Evolutionary conservation across 2,113 vertebrate species (phyloP), one percentile per base, ranked within the genome.

Genomic region (Gasterosteus aculeatus): DNA sequence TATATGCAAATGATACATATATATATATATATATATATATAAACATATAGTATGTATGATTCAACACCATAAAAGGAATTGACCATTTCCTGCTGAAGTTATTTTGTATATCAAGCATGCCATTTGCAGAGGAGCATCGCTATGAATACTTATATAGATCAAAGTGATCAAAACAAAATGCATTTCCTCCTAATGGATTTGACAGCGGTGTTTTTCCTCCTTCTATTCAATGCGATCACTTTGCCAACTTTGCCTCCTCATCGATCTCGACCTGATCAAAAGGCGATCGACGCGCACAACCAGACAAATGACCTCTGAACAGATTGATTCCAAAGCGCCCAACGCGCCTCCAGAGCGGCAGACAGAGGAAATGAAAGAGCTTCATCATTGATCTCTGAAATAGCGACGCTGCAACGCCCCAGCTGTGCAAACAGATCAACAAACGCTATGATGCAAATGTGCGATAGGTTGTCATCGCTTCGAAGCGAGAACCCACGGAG

Each of bases 301-400:
- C 81, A 75, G 85, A 86, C 84, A 70, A 47, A 19, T 81, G 84
- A 91, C 89, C 84, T 76, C 5, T 9, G 70, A 85, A 72, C 57
- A 54, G 9, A 87, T 87, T 74, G 79, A 88, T 80, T 63, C 47
- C n/a, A 10, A 71, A 59, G 47, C 68, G 38, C 59, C 56, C 12
- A 35, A 4, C 3, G 11, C 3, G 1, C 41, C 49, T 19, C 1
- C 19, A 41, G 47, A n/a, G 58, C 47, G 46, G 22, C 60, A 67
- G 47, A 72, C 18, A 71, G 81, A 49, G 85, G 86, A 88, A 85
- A 89, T 85, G 66, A 85, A 85, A 85, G 46, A 31, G 81, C 51
- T 63, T 72, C 14, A 53, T 54, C 66, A 88, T 83, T 70, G 86
- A 88, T 78, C 56, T 66, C 29, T 70, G 64, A 75, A 69, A 57